These are phyloP conservation scores for Nineta flava DNA, from an alignment of 2,888 invertebrate species.

Conservation along the genomic window DNA sequence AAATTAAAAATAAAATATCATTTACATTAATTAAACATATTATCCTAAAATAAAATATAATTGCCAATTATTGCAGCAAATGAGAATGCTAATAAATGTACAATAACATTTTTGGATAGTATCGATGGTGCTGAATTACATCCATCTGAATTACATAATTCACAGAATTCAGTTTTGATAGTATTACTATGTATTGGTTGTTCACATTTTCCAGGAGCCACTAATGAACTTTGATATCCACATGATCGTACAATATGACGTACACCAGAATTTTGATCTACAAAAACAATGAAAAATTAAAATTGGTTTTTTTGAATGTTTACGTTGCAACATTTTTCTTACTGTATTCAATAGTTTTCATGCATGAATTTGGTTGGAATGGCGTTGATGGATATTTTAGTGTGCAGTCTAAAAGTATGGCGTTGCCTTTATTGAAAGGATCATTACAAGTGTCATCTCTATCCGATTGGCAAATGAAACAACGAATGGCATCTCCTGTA, in stretches of 20 bases:
- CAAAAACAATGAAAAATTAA: background rate
- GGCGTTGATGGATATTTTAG: background rate
- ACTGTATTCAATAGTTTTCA: background rate
- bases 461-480: slow-evolving; percentile 65
- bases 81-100: background rate
- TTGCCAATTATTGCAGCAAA: background rate
- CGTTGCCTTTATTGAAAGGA: slow-evolving; percentile 39
- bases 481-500: slow-evolving; percentile 48
- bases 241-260: slow-evolving; percentile 1
- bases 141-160: background rate
- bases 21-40: background rate
- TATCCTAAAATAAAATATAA: background rate
- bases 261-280: background rate
- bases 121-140: background rate
- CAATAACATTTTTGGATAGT: background rate
- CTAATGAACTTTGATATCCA: background rate
- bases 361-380: background rate
- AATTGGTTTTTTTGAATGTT: no score
- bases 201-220: slow-evolving; percentile 1
- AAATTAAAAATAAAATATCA: no score
- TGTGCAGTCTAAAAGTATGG: background rate
- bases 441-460: slow-evolving; percentile 53
- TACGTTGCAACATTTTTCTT: no score
- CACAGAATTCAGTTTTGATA: background rate
- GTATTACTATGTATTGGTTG: background rate